Base-by-base conservation (phyloP, 35 echinoderm and acorn worm species). In the Strongylocentrotus purpuratus region DNA sequence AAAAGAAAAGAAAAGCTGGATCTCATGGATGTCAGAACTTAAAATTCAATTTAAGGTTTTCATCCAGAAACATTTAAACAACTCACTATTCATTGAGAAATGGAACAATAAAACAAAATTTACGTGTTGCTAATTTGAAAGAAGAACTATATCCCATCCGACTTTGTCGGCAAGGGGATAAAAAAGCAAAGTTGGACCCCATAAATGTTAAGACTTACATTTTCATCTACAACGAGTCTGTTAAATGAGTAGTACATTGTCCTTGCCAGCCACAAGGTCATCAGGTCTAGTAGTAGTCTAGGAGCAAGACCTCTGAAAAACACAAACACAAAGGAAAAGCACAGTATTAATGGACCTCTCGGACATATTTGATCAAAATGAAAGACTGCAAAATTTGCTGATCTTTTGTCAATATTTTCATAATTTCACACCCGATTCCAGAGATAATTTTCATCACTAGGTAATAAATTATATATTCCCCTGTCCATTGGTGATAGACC, bases 201-300 rank as follows among this genome's bases (percentile, higher is more conserved):
- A 78, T 7, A 28, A 28, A 7, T 78, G 25, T 18, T 5, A 70
- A 1, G 25, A 96, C 95, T 96, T 95, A 99, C 97, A 93, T 96
- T 95, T 31, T 98, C 98, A 93, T 97, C 95, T 95, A 99, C 86
- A 17, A 99, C 87, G 91, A 97, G 95, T 52, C 46, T 97, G 71
- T 97, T 99, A 85, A 97, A 96, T 78, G 96, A 86, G 88, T 99
- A 95, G 58, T 96, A 97, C 89, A 99, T 94, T 28, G 90, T 94
- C 46, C 96, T 96, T 18, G 97, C 98, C 31, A 99, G 45, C 98
- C 98, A 99, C 50, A 99, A 94, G 31, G 98, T 94, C 88, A 97
- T 61, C 4, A 98, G 86, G 28, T 99, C 98, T 61, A 96, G 93
- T 70, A 99, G 94, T 47, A 99, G 88, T 95, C 97, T 96, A 46